Base-by-base conservation (phyloP, 2,888 invertebrate genomes). In the Loripinus fragilis region DNA sequence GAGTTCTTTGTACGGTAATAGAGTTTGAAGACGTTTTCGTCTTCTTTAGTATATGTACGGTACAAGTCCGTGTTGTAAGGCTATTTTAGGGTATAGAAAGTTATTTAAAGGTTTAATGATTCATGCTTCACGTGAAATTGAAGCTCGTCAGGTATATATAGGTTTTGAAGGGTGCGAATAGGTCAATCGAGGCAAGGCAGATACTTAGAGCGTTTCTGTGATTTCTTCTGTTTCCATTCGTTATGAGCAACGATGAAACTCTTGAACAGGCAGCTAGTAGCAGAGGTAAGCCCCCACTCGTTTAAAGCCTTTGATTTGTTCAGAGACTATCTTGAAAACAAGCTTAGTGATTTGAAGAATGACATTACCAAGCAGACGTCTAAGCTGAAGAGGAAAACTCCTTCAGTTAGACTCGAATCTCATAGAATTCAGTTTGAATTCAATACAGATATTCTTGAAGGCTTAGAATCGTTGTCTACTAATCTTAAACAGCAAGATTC, bases 361-460 rank as follows among this genome's bases (percentile, higher is more conserved):
- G 64, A n/a, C n/a, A 64, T 7, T 25, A 38, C 7, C 12, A 12
- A 38, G 7, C 38, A 38, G 38, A 38, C 38, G 5, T 38, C 38
- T 8, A 38, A 38, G 12, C 38, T 38, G 38, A 38, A 38, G 12
- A 5, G 38, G 38, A 38, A 38, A 12, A 12, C 38, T 17, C 64
- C 64, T 8, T 23, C 64, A 5, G 8, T 64, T 23, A 64, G 28
- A 17, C 17, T 33, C 17, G 64, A 33, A 28, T 64, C 64, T 5
- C 30, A 64, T 17, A 64, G 35, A 64, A 17, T 25, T 17, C 12
- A 64, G 20, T 64, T 64, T 64, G 35, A 64, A 64, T 64, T 64
- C 25, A 64, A 64, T 64, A 8, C 64, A 8, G 64, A 64, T 25
- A 64, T 64, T 33, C 64, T 8, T 10, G 64, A 64, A 64, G 64